Evolutionary conservation across 2,113 vertebrate genomes (phyloP).

Genomic region (Microcebus ravelobensis): DNA sequence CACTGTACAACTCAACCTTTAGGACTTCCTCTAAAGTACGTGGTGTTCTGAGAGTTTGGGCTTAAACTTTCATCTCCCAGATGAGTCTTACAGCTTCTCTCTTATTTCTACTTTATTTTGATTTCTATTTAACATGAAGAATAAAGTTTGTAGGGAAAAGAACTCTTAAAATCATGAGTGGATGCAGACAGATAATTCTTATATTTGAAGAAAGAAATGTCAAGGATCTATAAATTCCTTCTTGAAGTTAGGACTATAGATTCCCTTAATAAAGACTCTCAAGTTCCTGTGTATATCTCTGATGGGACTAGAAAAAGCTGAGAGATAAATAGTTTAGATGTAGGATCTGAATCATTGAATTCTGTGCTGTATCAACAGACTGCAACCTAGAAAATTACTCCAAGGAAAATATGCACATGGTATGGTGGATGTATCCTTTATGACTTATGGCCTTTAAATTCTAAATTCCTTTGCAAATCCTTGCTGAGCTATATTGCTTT

Average conservation of each 20-base stretch:
- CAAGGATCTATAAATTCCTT: neutral
- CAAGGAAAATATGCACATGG: neutral
- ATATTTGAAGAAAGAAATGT: neutral
- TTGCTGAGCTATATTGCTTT: neutral
- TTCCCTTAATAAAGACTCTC: neutral
- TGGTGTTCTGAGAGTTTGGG: neutral
- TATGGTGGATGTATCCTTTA: neutral
- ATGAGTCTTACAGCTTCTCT: neutral
- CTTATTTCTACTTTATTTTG: neutral
- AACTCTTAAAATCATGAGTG: neutral
- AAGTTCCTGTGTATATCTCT: neutral
- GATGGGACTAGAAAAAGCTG: neutral
- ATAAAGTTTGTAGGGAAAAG: neutral
- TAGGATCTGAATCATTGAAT: neutral
- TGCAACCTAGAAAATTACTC: neutral
- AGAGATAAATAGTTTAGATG: neutral
- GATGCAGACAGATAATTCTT: neutral
- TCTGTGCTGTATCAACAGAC: neutral
- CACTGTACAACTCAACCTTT: neutral
- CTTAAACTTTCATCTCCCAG: neutral
- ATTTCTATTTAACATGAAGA: neutral
- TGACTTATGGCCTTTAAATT: slow-evolving; percentile 3
- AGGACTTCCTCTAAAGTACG: neutral
- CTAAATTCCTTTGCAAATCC: neutral
- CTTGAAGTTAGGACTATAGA: neutral